These are phyloP conservation scores for Athripsodes cinereus DNA, from an alignment of 2,888 invertebrate species.

Conservation along the genomic window DNA sequence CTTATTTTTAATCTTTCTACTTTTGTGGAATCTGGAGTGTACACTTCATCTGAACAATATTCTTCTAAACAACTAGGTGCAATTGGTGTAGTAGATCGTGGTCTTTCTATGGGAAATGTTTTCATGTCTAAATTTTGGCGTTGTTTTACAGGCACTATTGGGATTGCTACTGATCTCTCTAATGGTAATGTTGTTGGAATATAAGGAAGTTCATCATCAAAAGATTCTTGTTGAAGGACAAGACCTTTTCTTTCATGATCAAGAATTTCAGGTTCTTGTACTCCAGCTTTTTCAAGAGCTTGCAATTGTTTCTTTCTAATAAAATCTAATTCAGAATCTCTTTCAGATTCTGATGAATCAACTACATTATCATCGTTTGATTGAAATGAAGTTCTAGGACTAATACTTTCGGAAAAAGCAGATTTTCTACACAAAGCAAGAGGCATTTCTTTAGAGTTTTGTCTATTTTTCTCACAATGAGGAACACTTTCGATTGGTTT, in stretches of 20 bases:
- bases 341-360: slow-evolving; percentile 66
- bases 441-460: slow-evolving; percentile 8
- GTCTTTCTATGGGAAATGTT: slow-evolving; percentile 67
- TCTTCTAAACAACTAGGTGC: slow-evolving; percentile 67
- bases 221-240: slow-evolving; percentile 74
- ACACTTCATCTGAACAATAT: slow-evolving; percentile 50
- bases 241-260: slow-evolving; percentile 70
- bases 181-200: slow-evolving; percentile 84
- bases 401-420: slow-evolving; percentile 17
- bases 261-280: slow-evolving; percentile 52
- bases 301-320: slow-evolving; percentile 36
- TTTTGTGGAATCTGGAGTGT: slow-evolving; percentile 36
- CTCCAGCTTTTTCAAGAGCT: slow-evolving; percentile 31
- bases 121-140: slow-evolving; percentile 55
- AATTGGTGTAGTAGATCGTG: slow-evolving; percentile 67
- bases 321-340: slow-evolving; percentile 58
- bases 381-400: slow-evolving; percentile 31
- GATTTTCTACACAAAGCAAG: slow-evolving; percentile 16
- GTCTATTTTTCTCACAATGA: slow-evolving; percentile 10
- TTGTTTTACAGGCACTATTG: slow-evolving; percentile 75
- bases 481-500: slow-evolving; percentile 8
- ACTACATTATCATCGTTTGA: slow-evolving; percentile 43
- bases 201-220: slow-evolving; percentile 81
- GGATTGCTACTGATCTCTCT: slow-evolving; percentile 75
- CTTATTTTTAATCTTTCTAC: slow-evolving; percentile 65